Conservation (phyloP, 1,140 invertebrate genomes). For the Cydia pomonella region DNA sequence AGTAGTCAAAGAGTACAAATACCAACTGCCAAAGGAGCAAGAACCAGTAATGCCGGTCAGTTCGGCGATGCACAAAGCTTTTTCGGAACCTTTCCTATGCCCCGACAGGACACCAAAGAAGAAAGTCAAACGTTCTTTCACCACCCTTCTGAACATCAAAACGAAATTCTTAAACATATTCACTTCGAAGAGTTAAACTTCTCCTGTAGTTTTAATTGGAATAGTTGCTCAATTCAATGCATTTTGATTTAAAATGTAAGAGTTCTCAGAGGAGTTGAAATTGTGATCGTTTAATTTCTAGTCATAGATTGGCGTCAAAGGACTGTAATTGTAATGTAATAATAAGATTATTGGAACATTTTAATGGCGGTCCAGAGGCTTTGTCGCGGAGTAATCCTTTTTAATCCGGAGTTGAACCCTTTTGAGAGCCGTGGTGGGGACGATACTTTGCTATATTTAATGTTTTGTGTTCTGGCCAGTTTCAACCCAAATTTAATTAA, state of each 20-base stretch:
- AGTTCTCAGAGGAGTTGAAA: constrained; percentile 40
- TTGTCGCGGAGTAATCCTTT: constrained; percentile 19
- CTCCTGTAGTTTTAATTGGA: constrained; percentile 40
- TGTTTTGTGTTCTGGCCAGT: not conserved
- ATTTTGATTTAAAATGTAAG: constrained; percentile 58
- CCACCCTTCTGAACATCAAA: constrained; percentile 71
- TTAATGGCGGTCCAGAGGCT: constrained; percentile 25
- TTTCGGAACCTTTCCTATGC: constrained; percentile 69
- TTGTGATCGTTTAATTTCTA: constrained; percentile 43
- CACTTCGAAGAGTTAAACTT: constrained; percentile 65
- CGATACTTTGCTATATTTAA: not conserved
- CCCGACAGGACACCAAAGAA: constrained; percentile 65
- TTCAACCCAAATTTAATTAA: not conserved
- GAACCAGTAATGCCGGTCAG: constrained; percentile 45
- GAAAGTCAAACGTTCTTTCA: constrained; percentile 74
- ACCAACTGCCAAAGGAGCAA: constrained; percentile 61
- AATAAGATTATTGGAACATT: constrained; percentile 30
- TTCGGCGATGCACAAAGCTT: constrained; percentile 57
- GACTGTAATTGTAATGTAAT: constrained; percentile 26
- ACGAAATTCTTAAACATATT: constrained; percentile 75
- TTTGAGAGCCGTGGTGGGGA: constrained; percentile 1
- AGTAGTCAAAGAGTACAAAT: constrained; percentile 75
- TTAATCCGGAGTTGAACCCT: constrained; percentile 24
- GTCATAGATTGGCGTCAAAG: constrained; percentile 38
- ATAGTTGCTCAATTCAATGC: constrained; percentile 76